These are phyloP conservation scores for Pseudopodoces humilis DNA, from an alignment of 2,113 vertebrate species.

Conservation along the genomic window DNA sequence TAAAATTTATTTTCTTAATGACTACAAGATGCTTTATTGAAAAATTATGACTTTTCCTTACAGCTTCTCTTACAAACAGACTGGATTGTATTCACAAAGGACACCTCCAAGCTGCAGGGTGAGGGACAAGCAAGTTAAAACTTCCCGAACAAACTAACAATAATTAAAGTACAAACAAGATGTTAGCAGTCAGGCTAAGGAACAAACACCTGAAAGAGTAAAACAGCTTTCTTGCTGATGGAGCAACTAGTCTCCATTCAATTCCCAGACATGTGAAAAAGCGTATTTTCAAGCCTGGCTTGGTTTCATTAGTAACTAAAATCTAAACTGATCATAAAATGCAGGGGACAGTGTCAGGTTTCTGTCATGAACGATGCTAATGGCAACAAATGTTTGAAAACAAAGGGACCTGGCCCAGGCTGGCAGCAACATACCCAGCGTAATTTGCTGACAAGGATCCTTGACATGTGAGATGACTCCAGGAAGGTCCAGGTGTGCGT, in stretches of 20 bases:
- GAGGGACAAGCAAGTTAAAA: neutral
- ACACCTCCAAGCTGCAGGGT: neutral
- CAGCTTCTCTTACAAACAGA: neutral
- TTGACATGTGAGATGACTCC: neutral
- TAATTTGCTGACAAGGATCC: neutral
- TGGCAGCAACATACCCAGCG: neutral
- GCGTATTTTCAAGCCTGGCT: neutral
- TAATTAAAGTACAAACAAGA: neutral
- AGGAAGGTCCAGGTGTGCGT: neutral
- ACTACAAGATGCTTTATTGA: neutral
- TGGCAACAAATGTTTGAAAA: neutral
- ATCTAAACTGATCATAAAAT: neutral
- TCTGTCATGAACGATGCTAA: neutral
- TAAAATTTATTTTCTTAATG: neutral
- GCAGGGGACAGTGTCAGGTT: neutral
- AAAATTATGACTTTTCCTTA: neutral
- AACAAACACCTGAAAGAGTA: neutral
- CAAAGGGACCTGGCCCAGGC: neutral
- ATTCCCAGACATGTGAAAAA: neutral
- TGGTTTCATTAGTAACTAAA: neutral
- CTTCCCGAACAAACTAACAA: neutral
- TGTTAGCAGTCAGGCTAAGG: neutral
- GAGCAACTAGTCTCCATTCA: neutral
- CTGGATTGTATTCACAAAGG: neutral
- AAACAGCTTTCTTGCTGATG: neutral